A percentile compares a stretch with the other conserved stretches of the same genome.
Evolutionary conservation across 1,140 invertebrate species (phyloP).

Genomic region (Drosophila jambulina): DNA sequence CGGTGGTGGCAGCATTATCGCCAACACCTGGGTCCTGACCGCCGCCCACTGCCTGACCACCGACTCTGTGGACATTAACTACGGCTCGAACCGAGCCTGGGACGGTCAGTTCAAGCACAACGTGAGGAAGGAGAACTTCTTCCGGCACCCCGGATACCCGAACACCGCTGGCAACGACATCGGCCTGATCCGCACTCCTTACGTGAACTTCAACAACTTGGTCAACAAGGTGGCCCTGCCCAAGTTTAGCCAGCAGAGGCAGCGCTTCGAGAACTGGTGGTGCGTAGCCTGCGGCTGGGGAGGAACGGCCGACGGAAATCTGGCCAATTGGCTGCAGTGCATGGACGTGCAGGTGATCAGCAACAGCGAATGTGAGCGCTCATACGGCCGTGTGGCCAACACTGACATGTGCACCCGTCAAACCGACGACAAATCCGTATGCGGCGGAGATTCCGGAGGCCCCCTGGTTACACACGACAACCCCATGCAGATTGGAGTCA

Average conservation of each 20-base stretch:
- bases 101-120: slow-evolving; percentile 37
- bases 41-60: slow-evolving; percentile 59
- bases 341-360: slow-evolving; percentile 39
- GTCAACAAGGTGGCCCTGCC: slow-evolving; percentile 50
- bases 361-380: slow-evolving; percentile 14
- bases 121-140: slow-evolving; percentile 50
- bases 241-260: slow-evolving; percentile 9
- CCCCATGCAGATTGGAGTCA: slow-evolving; percentile 34
- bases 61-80: slow-evolving; percentile 73
- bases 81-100: slow-evolving; percentile 46
- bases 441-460: slow-evolving; percentile 42
- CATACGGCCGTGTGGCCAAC: slow-evolving; percentile 10
- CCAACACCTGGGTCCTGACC: slow-evolving; percentile 61
- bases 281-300: slow-evolving; percentile 64
- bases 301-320: slow-evolving; percentile 17
- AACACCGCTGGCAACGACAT: slow-evolving; percentile 60
- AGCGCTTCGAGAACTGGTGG: slow-evolving; percentile 46
- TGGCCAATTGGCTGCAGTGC: slow-evolving; percentile 43
- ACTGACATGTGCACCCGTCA: slow-evolving; percentile 35
- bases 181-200: slow-evolving; percentile 55
- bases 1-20: slow-evolving; percentile 57
- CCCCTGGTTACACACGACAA: slow-evolving; percentile 45
- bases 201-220: slow-evolving; percentile 36
- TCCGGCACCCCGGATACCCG: slow-evolving; percentile 27
- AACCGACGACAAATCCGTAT: slow-evolving; percentile 16